These are phyloP conservation scores for Sabellastarte sp. DNA, from an alignment of 2,888 invertebrate species.

Conservation along the genomic window DNA sequence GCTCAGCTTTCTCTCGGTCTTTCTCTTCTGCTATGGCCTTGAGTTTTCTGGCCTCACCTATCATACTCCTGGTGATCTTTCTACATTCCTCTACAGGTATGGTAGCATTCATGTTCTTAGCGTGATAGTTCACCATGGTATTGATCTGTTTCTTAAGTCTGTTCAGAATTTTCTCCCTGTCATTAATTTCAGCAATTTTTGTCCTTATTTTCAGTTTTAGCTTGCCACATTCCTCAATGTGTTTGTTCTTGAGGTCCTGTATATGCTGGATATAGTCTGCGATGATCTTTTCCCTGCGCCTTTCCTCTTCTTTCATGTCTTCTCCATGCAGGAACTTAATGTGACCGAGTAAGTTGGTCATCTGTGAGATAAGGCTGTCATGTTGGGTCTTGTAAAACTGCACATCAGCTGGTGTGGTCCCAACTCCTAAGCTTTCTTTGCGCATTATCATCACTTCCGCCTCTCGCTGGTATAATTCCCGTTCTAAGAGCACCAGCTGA, in stretches of 20 bases:
- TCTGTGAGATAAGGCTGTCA: constrained; percentile 4
- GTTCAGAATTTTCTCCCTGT: neutral
- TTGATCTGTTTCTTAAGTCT: constrained; percentile 10
- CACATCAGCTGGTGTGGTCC: neutral
- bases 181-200: constrained; percentile 1
- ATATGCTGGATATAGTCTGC: constrained; percentile 6
- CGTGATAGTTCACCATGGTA: constrained; percentile 20
- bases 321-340: neutral
- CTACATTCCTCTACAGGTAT: constrained; percentile 20
- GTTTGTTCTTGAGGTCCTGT: neutral
- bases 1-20: constrained; percentile 8
- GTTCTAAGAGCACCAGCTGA: constrained; percentile 8
- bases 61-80: constrained; percentile 22
- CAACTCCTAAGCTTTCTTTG: neutral
- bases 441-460: neutral
- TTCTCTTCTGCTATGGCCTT: constrained; percentile 21
- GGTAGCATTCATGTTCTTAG: constrained; percentile 27
- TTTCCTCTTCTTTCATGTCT: neutral
- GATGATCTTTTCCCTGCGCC: neutral
- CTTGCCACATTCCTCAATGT: neutral
- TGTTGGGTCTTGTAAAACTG: neutral
- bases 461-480: constrained; percentile 7
- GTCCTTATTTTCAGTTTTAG: neutral
- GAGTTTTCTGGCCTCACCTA: constrained; percentile 23
- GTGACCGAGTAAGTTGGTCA: constrained; percentile 8